Evolutionary conservation across 1,140 invertebrate species (phyloP), one percentile per base, ranked within the genome.

Genomic region (Drosophila nannoptera): DNA sequence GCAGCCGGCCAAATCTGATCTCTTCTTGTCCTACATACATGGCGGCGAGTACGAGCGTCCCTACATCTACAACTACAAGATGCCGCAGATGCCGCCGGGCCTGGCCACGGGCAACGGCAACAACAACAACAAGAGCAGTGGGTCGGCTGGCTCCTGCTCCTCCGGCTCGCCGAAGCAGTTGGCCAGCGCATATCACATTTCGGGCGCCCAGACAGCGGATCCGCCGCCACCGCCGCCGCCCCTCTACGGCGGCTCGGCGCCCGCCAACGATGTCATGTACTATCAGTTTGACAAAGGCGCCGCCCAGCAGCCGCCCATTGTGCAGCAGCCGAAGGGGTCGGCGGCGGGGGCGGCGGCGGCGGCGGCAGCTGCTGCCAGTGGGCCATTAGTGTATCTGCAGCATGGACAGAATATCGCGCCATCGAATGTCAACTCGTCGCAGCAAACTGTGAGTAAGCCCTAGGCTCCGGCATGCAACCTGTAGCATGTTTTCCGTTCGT

Each of bases 61-160:
- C 46, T 87, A 88, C 55, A 87, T 88, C 56, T 88, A 88, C 72
- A 88, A 88, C 69, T 88, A 88, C 67, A 88, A 88, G 76, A 88
- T 89, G 87, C 87, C 87, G 16, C 82, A 78, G 60, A 87, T 89
- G 87, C 87, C 87, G 40, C 67, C 43, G 12, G 74, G 43, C 42
- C 14, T 12, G 40, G 29, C 52, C 4, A 45, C 16, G 61, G n/a
- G 45, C 29, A 8, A 35, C 29, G 32, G 33, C 48, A n/a, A 43
- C 16, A 56, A 55, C 61, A 50, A 0, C 16, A n/a, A n/a, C n/a
- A n/a, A n/a, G n/a, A n/a, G n/a, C n/a, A n/a, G n/a, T n/a, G 45
- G 45, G 2, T 46, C 45, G 4, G 45, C 35, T 36, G 40, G 40
- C 16, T 46, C 45, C 8, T 16, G 45, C 45, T 29, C 22, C 45